Evolutionary conservation across 2,888 invertebrate species (phyloP), one percentile per base, ranked within the genome.

Genomic region (Rhingia campestris): DNA sequence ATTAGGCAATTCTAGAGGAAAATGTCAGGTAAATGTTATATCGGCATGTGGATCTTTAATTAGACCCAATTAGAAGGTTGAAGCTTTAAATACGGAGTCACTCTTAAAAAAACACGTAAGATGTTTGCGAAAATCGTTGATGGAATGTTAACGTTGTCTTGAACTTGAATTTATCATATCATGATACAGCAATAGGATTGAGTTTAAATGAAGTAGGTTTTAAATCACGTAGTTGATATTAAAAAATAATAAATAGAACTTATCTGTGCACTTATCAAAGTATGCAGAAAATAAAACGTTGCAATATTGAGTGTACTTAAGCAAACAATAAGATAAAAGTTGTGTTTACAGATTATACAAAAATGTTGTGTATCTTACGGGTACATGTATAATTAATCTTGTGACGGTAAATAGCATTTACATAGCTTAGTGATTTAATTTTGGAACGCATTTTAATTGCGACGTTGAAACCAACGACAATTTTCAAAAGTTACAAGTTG

Each of bases 241-340:
- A 22, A 22, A 22, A 32, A 10, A 30, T 5, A 49, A 49, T 49
- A 49, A 49, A 49, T 4, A 6, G 6, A 6, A 9, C 49, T 49
- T 49, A 32, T 49, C 49, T 49, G 49, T 49, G 49, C 49, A 49
- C 30, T 49, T 49, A 49, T 49, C 30, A 49, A 49, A 49, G 30
- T 49, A 9, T 49, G 22, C 4, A 49, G 14, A 47, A 47, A 47
- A 47, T 12, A 43, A 45, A 45, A 4, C 43, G 6, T 22, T 22
- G 47, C 47, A 9, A 22, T 22, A 12, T 47, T 47, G 4, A 22
- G 1, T 47, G 6, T 22, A 22, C 4, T 22, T 6, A 47, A 22
- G 6, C 9, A 47, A 47, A 47, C 47, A 47, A 22, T 22, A 47
- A 22, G 47, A 9, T 9, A 12, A 9, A 22, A 9, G 5, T 49